A percentile compares a stretch with the other conserved stretches of the same genome.
Conservation (phyloP, 2,113 vertebrate species). For the Rhea americana region DNA sequence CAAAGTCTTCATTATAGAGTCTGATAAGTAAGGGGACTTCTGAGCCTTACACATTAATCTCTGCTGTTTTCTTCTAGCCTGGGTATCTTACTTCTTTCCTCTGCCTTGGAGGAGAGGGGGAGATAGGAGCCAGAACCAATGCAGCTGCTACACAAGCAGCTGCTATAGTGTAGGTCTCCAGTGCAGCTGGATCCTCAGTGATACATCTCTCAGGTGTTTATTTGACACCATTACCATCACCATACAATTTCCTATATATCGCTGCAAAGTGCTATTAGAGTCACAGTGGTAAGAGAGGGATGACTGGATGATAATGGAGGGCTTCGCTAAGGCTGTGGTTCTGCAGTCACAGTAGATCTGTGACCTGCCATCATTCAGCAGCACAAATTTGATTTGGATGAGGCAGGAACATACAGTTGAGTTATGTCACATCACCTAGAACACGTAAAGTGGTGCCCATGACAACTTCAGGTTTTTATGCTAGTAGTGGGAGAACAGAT, state of each 20-base stretch:
- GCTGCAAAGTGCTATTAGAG: neutral
- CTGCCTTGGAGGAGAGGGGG: neutral
- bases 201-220: neutral
- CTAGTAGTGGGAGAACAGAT: neutral
- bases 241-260: neutral
- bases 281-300: neutral
- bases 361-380: neutral
- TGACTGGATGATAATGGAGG: neutral
- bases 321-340: neutral
- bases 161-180: neutral
- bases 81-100: neutral
- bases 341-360: neutral
- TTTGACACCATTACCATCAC: neutral
- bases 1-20: slow-evolving; percentile 26
- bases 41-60: slow-evolving; percentile 5
- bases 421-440: neutral
- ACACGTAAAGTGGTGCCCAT: neutral
- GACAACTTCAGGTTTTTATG: neutral
- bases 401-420: neutral
- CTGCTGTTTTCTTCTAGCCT: slow-evolving; percentile 25
- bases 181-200: neutral
- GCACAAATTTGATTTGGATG: neutral
- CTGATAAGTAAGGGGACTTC: neutral
- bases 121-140: neutral
- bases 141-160: neutral